phyloP scores from a whole-genome alignment of 2,113 vertebrate genomes.

The Cyrtonyx montezumae region DNA sequence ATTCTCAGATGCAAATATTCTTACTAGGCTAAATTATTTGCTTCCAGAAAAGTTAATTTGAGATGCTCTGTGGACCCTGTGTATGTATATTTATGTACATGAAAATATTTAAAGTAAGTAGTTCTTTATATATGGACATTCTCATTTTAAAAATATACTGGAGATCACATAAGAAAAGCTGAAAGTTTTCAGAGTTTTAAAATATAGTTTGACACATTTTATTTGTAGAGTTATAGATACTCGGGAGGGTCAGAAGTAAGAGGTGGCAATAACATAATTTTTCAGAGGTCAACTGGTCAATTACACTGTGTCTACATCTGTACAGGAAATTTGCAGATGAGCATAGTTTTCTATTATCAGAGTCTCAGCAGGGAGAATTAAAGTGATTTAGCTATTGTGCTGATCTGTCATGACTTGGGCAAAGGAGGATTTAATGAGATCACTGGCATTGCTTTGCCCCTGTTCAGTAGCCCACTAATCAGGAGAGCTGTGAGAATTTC shows the following conservation, averaged over 20 bases:
- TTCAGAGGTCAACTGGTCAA: background rate
- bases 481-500: background rate
- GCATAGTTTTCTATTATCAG: conserved; percentile 24
- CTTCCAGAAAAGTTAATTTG: background rate
- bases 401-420: background rate
- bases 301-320: background rate
- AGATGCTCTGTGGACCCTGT: no score
- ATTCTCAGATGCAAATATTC: background rate
- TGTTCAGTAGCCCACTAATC: background rate
- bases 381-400: conserved; percentile 28
- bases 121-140: background rate
- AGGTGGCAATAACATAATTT: background rate
- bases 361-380: conserved; percentile 11
- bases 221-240: background rate
- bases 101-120: background rate
- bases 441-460: background rate
- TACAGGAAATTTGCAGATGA: background rate
- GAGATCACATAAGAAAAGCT: background rate
- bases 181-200: background rate
- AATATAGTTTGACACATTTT: background rate
- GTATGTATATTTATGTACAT: background rate
- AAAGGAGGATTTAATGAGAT: conserved; percentile 27
- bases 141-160: background rate
- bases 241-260: background rate
- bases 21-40: background rate